phyloP scores from a whole-genome alignment of 2,888 invertebrate genomes.

The Dysmachus trigonus region DNA sequence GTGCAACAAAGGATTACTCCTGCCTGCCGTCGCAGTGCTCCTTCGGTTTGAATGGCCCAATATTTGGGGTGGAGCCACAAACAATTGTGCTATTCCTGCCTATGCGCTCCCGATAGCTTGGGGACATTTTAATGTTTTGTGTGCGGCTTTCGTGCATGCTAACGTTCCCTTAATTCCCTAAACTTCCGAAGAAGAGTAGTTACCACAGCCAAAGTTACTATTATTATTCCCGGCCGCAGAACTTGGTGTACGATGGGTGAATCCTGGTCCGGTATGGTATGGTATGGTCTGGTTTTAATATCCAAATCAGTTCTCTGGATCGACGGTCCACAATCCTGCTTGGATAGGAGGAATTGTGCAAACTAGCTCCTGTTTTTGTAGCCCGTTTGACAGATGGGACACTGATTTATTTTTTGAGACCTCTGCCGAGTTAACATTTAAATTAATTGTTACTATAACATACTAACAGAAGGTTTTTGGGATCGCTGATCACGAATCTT shows the following conservation, averaged over 20 bases:
- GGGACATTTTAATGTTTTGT: slow-evolving; percentile 30
- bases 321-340: not conserved
- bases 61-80: slow-evolving; percentile 26
- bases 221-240: slow-evolving; percentile 28
- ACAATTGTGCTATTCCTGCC: slow-evolving; percentile 13
- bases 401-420: not conserved
- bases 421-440: not conserved
- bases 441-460: no score
- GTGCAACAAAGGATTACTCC: slow-evolving; percentile 28
- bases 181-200: slow-evolving; percentile 30
- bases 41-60: slow-evolving; percentile 25
- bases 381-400: not conserved
- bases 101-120: slow-evolving; percentile 18
- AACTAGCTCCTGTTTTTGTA: not conserved
- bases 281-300: not conserved
- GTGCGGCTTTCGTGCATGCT: slow-evolving; percentile 28
- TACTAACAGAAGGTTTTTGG: no score
- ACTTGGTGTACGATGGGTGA: not conserved
- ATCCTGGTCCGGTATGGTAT: not conserved
- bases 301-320: slow-evolving; percentile 8
- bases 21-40: slow-evolving; percentile 22
- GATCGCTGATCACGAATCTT: no score
- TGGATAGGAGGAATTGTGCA: not conserved
- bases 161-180: slow-evolving; percentile 30
- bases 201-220: slow-evolving; percentile 27